Percentiles rank a stretch among this genome's conserved stretches.
phyloP scores from a whole-genome alignment of 2,888 invertebrate species.

The Pterostichus niger region DNA sequence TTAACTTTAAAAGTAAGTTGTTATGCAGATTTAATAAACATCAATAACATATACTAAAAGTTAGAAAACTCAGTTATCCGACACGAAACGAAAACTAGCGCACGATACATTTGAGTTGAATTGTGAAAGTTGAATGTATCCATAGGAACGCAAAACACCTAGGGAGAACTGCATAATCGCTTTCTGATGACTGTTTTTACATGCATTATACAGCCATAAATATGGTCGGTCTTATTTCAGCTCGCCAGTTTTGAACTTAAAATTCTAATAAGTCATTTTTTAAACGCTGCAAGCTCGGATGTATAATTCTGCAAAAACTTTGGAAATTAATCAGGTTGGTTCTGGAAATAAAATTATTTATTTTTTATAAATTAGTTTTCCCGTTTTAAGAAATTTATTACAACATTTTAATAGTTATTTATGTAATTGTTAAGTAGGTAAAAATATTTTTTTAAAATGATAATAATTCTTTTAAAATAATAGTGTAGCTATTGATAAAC shows the following conservation, averaged over 20 bases:
- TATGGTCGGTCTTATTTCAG: slow-evolving; percentile 31
- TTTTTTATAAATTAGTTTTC: neutral
- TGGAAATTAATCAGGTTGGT: slow-evolving; percentile 40
- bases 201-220: slow-evolving; percentile 47
- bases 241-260: slow-evolving; percentile 12
- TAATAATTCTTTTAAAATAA: too few relatives aligned
- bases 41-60: neutral
- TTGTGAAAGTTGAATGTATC: slow-evolving; percentile 3
- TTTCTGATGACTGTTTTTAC: slow-evolving; percentile 46
- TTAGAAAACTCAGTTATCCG: slow-evolving; percentile 1
- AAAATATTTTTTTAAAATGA: too few relatives aligned
- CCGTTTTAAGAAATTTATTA: too few relatives aligned
- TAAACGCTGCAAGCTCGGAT: slow-evolving; percentile 33
- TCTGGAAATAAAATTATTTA: slow-evolving; percentile 34
- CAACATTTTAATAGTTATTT: too few relatives aligned
- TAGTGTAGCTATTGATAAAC: too few relatives aligned
- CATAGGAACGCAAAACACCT: neutral
- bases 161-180: slow-evolving; percentile 22
- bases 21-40: slow-evolving; percentile 20
- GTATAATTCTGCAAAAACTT: slow-evolving; percentile 26
- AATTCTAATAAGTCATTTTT: slow-evolving; percentile 45
- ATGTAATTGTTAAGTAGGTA: too few relatives aligned
- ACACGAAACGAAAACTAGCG: neutral
- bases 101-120: neutral
- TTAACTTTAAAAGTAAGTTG: slow-evolving; percentile 10